Conservation (phyloP, 2,888 invertebrate genomes). For the Drosophila borborema region DNA sequence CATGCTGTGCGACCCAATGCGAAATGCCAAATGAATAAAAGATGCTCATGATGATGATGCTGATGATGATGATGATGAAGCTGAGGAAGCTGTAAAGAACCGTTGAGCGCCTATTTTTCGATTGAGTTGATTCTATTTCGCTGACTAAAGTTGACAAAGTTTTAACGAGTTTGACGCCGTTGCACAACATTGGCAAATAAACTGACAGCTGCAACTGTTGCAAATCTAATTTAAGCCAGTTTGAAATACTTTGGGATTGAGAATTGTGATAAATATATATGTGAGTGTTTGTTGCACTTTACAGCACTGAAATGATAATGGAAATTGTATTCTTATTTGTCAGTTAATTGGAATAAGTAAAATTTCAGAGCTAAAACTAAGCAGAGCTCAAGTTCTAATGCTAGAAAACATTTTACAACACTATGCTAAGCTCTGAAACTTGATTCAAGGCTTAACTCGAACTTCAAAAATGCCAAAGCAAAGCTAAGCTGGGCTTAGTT, state of each 20-base stretch:
- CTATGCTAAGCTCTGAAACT: too few species aligned
- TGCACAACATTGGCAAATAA: slow-evolving; percentile 8
- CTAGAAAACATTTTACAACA: too few species aligned
- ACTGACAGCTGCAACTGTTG: background rate
- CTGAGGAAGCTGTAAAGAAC: background rate
- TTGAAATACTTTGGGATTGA: background rate
- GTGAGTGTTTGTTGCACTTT: background rate
- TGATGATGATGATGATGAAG: background rate
- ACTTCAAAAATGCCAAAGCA: too few species aligned
- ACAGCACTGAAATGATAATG: background rate
- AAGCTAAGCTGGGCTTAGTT: too few species aligned
- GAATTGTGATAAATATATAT: background rate
- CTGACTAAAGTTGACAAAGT: background rate
- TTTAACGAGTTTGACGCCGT: background rate
- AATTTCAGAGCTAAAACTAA: too few species aligned
- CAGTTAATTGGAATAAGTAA: too few species aligned
- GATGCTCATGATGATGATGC: background rate
- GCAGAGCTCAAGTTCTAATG: too few species aligned
- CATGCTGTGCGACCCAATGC: slow-evolving; percentile 24
- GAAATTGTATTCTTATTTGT: background rate
- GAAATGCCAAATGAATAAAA: background rate
- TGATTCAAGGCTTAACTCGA: too few species aligned
- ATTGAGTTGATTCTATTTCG: background rate
- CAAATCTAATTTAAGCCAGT: background rate
- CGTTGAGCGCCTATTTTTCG: slow-evolving; percentile 5